Conservation (phyloP, 2,113 vertebrate species). For the Centrocercus urophasianus region DNA sequence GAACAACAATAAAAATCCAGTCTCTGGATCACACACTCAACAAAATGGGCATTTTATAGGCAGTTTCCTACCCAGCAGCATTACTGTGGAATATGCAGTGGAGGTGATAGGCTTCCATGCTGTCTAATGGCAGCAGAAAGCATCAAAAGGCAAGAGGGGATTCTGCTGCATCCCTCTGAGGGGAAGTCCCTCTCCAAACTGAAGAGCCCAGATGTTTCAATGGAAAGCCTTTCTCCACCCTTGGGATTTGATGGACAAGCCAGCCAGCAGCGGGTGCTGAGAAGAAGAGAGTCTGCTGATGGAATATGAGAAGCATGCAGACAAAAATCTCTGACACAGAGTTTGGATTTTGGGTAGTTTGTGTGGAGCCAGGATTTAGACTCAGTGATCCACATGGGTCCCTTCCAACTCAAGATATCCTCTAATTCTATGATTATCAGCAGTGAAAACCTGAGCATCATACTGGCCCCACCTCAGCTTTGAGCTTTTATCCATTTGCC, state of each 20-base stretch:
- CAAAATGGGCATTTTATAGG: background rate
- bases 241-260: background rate
- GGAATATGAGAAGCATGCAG: no score
- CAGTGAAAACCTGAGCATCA: background rate
- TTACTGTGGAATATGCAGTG: background rate
- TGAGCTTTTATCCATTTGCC: background rate
- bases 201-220: background rate
- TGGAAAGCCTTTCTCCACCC: background rate
- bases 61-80: background rate
- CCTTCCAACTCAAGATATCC: no score
- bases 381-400: no score
- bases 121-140: constrained; percentile 5
- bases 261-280: background rate
- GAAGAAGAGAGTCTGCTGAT: background rate
- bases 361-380: no score
- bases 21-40: background rate
- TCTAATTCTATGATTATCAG: background rate
- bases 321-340: no score
- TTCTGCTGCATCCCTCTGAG: background rate
- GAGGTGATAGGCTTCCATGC: background rate
- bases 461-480: background rate
- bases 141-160: background rate
- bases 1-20: background rate
- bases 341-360: background rate
- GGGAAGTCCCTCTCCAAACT: background rate